phyloP scores from a whole-genome alignment of 2,113 vertebrate genomes.

The Deroptyus accipitrinus region DNA sequence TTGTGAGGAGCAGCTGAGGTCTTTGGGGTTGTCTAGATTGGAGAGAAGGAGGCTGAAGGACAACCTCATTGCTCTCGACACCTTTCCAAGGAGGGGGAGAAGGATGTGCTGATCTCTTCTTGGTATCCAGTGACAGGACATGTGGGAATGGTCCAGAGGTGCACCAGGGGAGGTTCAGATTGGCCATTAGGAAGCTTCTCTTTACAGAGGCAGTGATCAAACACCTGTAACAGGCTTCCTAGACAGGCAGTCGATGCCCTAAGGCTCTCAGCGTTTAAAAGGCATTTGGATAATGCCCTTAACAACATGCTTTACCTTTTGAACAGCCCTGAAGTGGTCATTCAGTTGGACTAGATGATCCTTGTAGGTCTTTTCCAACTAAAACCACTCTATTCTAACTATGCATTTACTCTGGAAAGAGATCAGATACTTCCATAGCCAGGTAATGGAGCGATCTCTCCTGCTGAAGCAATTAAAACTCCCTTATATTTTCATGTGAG shows the following conservation, averaged over 20 bases:
- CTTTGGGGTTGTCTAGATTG: not conserved
- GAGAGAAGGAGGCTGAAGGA: not conserved
- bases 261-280: not conserved
- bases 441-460: not conserved
- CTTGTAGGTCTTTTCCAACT: not conserved
- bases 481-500: rapidly evolving
- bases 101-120: not conserved
- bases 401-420: not conserved
- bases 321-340: not conserved
- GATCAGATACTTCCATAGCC: not conserved
- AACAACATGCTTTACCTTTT: not conserved
- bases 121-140: rapidly evolving
- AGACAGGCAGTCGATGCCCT: rapidly evolving
- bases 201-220: not conserved
- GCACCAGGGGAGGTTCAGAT: not conserved
- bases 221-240: not conserved
- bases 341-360: not conserved
- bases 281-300: not conserved
- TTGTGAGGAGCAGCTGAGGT: not conserved
- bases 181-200: not conserved
- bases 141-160: not conserved
- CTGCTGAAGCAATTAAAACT: not conserved
- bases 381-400: not conserved
- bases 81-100: not conserved
- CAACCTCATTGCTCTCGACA: not conserved